Conservation (phyloP, 2,888 invertebrate genomes). For the Coleophora deauratella region DNA sequence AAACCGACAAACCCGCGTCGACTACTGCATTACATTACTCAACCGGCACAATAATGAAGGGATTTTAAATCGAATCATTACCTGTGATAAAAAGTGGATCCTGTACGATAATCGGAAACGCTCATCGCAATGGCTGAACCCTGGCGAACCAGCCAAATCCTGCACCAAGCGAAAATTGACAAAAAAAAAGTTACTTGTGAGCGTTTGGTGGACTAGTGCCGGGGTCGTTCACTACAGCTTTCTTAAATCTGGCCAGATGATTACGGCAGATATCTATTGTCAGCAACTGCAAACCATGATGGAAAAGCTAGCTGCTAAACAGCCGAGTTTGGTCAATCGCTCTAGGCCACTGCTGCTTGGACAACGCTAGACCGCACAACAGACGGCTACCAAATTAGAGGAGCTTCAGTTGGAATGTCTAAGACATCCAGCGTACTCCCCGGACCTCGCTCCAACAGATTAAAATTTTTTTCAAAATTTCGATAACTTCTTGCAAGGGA, state of each 20-base stretch:
- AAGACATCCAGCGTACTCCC: background rate
- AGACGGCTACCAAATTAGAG: background rate
- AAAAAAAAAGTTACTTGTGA: slow-evolving; percentile 19
- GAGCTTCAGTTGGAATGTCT: too few species aligned
- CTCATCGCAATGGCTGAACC: slow-evolving; percentile 23
- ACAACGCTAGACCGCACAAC: background rate
- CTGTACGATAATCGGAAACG: slow-evolving; percentile 16
- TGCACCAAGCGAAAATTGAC: slow-evolving; percentile 15
- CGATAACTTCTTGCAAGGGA: too few species aligned
- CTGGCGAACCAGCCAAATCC: slow-evolving; percentile 19
- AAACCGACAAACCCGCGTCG: slow-evolving; percentile 10
- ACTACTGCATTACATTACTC: slow-evolving; percentile 12
- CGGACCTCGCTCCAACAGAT: background rate
- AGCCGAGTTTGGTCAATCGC: background rate
- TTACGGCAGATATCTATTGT: too few species aligned
- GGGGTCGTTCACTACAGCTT: slow-evolving; percentile 13
- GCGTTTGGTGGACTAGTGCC: slow-evolving; percentile 15
- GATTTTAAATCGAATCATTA: slow-evolving; percentile 14
- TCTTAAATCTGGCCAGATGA: slow-evolving; percentile 9
- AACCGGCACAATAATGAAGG: slow-evolving; percentile 13
- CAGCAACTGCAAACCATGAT: too few species aligned
- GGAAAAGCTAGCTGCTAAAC: background rate
- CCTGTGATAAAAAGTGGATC: slow-evolving; percentile 17
- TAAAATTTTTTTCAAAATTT: background rate
- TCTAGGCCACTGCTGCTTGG: background rate